Evolutionary conservation across 2,113 vertebrate genomes (phyloP).

Genomic region (Notiomystis cincta): DNA sequence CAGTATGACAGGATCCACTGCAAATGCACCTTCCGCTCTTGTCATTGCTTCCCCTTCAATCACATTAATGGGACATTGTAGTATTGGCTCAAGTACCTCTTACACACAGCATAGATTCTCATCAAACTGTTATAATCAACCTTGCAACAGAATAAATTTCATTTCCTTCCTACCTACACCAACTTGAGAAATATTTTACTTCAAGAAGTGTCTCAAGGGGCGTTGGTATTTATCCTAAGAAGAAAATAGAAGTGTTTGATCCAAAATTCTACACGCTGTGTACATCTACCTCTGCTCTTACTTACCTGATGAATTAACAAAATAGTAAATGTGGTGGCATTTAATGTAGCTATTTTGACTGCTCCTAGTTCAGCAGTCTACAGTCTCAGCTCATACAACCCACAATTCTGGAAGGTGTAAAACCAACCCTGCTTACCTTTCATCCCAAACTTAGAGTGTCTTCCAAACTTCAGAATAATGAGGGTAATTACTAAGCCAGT

Average conservation of each 20-base stretch:
- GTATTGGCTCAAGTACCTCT: not conserved
- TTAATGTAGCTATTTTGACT: not conserved
- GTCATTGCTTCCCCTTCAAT: not conserved
- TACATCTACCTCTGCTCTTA: not conserved
- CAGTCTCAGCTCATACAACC: not conserved
- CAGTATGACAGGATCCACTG: not conserved
- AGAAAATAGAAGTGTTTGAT: not conserved
- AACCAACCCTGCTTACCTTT: conserved; percentile 86
- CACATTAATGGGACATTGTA: not conserved
- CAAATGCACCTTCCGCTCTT: not conserved
- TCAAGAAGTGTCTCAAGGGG: not conserved
- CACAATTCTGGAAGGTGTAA: not conserved
- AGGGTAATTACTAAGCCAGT: conserved; percentile 92
- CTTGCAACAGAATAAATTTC: not conserved
- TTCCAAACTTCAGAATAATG: conserved; percentile 94
- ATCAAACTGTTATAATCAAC: not conserved
- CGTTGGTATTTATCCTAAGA: not conserved
- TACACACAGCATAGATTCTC: not conserved
- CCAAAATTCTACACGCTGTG: not conserved
- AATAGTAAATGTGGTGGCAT: not conserved
- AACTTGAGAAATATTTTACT: not conserved
- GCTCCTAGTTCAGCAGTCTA: not conserved
- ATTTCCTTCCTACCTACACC: not conserved
- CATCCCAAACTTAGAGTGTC: conserved; percentile 98
- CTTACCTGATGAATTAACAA: not conserved